These are phyloP conservation scores for Thaleichthys pacificus DNA, from an alignment of 2,797 vertebrate species.

Conservation along the genomic window DNA sequence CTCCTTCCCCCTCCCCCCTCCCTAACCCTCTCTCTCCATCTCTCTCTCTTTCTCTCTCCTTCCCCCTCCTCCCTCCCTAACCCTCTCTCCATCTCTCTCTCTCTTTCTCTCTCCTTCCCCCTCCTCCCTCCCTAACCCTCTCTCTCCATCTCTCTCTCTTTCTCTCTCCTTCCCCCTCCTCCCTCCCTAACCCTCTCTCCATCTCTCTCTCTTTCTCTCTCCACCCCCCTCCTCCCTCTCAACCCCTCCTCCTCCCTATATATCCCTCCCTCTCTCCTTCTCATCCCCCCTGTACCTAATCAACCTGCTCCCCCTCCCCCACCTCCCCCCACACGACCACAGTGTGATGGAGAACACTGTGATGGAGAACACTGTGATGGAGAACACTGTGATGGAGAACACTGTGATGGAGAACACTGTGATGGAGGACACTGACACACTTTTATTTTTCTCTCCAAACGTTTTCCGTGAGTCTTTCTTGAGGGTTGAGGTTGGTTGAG, in stretches of 20 bases:
- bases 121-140: background rate
- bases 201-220: background rate
- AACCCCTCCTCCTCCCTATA: background rate
- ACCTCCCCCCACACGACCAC: too few relatives aligned
- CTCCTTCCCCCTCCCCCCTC: background rate
- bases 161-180: background rate
- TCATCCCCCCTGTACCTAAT: background rate
- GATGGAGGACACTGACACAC: too few relatives aligned
- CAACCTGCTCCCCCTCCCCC: background rate
- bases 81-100: background rate
- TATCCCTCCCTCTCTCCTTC: too few relatives aligned
- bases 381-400: too few relatives aligned
- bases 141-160: background rate
- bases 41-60: slow-evolving; percentile 37
- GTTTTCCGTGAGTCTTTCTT: too few relatives aligned
- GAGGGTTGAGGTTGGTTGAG: too few relatives aligned
- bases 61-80: slow-evolving; percentile 16
- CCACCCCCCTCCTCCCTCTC: background rate
- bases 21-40: background rate
- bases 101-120: background rate
- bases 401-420: too few relatives aligned
- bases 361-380: too few relatives aligned
- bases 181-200: background rate
- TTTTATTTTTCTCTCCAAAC: too few relatives aligned
- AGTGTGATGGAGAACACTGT: too few relatives aligned